phyloP scores from a whole-genome alignment of 2,797 vertebrate genomes.

The Melanotaenia nigrans region DNA sequence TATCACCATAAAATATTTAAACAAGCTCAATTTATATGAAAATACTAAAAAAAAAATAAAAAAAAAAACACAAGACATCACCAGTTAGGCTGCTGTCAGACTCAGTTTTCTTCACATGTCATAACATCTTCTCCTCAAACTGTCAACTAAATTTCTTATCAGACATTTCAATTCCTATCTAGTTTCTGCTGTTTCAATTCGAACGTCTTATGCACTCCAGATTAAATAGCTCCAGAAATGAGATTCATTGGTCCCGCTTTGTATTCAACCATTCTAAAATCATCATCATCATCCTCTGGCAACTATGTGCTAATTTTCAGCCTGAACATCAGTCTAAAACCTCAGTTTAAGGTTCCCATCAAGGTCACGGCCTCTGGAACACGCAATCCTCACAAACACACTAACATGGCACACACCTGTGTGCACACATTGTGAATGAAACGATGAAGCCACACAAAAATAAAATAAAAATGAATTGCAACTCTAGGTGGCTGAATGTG shows the following conservation, averaged over 20 bases:
- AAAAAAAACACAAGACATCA: neutral
- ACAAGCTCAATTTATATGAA: neutral
- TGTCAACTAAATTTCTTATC: neutral
- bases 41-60: neutral
- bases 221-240: neutral
- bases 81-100: neutral
- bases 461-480: neutral
- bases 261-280: neutral
- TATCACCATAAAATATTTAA: neutral
- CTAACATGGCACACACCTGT: conserved; percentile 4
- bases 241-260: neutral
- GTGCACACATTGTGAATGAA: neutral
- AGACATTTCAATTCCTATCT: neutral
- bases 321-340: conserved; percentile 3
- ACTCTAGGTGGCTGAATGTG: neutral
- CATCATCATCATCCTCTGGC: neutral
- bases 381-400: neutral
- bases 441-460: neutral
- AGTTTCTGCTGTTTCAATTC: neutral
- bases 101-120: conserved; percentile 15
- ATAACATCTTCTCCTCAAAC: conserved; percentile 8
- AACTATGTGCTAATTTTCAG: conserved; percentile 2
- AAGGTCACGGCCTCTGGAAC: conserved; percentile 32
- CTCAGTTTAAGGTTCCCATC: conserved; percentile 20
- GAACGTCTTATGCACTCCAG: neutral